Base-by-base conservation (phyloP, 2,888 invertebrate species). In the Caradrina clavipalpis region DNA sequence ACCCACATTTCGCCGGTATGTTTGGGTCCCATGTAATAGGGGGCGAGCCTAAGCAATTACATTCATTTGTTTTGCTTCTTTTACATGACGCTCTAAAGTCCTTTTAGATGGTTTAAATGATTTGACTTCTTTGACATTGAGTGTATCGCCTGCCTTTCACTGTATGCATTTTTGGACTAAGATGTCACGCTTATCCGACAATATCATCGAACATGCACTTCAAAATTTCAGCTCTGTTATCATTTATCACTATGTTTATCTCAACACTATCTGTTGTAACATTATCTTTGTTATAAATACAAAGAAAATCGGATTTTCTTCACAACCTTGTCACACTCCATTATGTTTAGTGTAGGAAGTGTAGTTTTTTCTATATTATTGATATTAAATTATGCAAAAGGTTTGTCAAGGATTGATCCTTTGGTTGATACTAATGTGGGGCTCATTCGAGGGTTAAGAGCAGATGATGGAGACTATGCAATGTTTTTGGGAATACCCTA, bases 401-500 rank as follows among this genome's bases (percentile, higher is more conserved):
- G 76, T 68, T 57, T 57, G 11, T 35, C 67, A 15, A 83, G 83
- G 64, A 57, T 84, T n/a, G 88, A 87, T 64, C 86, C 87, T 50
- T 51, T 89, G 42, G 90, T 91, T 13, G 73, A 84, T 5, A 85
- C 89, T 1, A 83, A 82, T 31, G 82, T 84, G 5, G 92, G 92
- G 0, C 75, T 83, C 13, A 86, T 91, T 49, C 76, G 82, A 57
- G 91, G 92, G 0, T 64, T 85, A n/a, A 77, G 45, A 22, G 88
- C 89, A 1, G 71, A 71, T 0, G 89, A 90, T 81, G 91, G 89
- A 3, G 84, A 87, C 68, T 92, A 91, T 63, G 83, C 87, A 15
- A 88, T 89, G 87, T 91, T 91, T 59, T 70, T 92, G 69, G 92
- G 92, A 2, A 89, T 92, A 73, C 92, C 92, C 0, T 92, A 89